phyloP scores from a whole-genome alignment of 2,888 invertebrate genomes.

The Bedellia somnulentella region DNA sequence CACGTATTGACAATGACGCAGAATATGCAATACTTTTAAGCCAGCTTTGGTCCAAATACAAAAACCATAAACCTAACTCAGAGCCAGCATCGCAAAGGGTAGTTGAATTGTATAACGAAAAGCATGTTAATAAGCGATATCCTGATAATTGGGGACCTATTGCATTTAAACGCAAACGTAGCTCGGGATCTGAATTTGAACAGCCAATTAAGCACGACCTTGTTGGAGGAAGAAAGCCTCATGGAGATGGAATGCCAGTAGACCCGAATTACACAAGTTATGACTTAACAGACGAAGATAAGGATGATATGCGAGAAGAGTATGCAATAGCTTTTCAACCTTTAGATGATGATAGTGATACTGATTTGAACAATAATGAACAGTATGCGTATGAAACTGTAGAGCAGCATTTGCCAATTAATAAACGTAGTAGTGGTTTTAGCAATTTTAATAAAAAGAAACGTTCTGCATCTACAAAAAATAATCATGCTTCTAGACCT shows the following conservation, averaged over 20 bases:
- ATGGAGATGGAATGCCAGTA: conserved; percentile 15
- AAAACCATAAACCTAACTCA: conserved; percentile 34
- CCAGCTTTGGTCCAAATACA: conserved; percentile 62
- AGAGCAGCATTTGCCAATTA: conserved; percentile 67
- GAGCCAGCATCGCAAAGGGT: conserved; percentile 41
- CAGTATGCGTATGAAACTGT: conserved; percentile 37
- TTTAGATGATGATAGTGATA: conserved; percentile 37
- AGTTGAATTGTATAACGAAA: conserved; percentile 46
- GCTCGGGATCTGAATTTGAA: conserved; percentile 27
- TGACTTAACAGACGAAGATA: conserved; percentile 35
- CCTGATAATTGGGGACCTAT: conserved; percentile 53
- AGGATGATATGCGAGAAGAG: conserved; percentile 45
- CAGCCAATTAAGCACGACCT: conserved; percentile 23
- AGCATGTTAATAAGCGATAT: conserved; percentile 43
- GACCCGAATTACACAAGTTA: conserved; percentile 35
- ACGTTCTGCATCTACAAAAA: conserved; percentile 27
- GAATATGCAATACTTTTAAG: conserved; percentile 58
- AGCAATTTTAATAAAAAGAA: conserved; percentile 24
- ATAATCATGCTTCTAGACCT: conserved; percentile 26
- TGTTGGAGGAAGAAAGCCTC: conserved; percentile 21
- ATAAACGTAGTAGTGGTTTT: conserved; percentile 64
- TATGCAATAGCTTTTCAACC: conserved; percentile 53
- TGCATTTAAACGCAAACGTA: conserved; percentile 51
- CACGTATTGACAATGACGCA: conserved; percentile 38
- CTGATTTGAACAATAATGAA: conserved; percentile 39